These are phyloP conservation scores for Prochilodus magdalenae DNA, from an alignment of 2,113 vertebrate species.

Conservation along the genomic window DNA sequence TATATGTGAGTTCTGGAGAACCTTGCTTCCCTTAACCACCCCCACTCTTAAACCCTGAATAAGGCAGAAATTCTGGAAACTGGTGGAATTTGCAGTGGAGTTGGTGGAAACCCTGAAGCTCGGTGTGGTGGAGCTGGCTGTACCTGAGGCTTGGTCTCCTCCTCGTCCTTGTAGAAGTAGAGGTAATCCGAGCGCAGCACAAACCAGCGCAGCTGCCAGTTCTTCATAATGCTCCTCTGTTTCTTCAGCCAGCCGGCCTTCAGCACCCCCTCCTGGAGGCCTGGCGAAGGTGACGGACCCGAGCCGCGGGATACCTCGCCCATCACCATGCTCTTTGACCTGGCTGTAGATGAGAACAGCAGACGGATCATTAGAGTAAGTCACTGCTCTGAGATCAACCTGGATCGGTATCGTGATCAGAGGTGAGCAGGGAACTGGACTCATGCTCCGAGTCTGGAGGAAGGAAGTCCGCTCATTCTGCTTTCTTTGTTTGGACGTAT, in stretches of 20 bases:
- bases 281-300: constrained; percentile 75
- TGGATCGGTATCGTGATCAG: no score
- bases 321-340: constrained; percentile 95
- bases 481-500: no score
- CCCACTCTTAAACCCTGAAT: no score
- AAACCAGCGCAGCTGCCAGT: constrained; percentile 95
- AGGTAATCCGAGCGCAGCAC: constrained; percentile 88
- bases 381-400: no score
- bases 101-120: no score
- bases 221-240: constrained; percentile 93
- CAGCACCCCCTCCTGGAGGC: constrained; percentile 81
- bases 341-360: constrained; percentile 80
- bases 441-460: no score
- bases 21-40: no score
- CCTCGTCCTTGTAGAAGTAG: constrained; percentile 93
- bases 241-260: constrained; percentile 94
- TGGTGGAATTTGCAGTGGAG: no score
- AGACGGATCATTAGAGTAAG: constrained; percentile 57
- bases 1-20: no score
- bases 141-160: constrained; percentile 94
- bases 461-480: no score
- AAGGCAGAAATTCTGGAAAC: no score
- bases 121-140: background rate
- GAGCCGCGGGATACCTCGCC: constrained; percentile 81
- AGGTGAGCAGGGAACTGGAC: no score